Base-by-base conservation (phyloP, 92 coral and sea anemone species). In the Actinostola sp. region DNA sequence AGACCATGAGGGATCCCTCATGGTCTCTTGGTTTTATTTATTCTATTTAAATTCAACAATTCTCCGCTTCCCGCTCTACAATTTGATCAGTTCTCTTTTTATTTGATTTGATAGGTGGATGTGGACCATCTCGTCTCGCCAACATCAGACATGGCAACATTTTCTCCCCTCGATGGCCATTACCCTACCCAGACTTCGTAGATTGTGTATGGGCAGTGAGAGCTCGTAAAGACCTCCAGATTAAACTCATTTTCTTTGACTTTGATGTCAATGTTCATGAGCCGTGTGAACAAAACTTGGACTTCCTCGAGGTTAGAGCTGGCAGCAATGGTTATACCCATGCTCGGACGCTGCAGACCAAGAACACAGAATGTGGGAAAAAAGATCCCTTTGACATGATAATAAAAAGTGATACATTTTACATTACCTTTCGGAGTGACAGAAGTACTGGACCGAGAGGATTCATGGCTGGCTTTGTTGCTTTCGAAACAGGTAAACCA, bases 161-260 rank as follows among this genome's bases (percentile, higher is more conserved):
- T 41, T 84, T 77, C 59, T 77, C 89, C 0, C 89, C 89, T 16
- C 81, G 51, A 27, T 84, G 89, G 89, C 89, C 89, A 17, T 55
- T 64, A 12, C 89, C 89, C 41, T 72, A 84, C 76, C 89, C 89
- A 71, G 75, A 68, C 62, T 78, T 56, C 72, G 89, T 84, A 29
- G 89, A 84, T 46, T 84, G 89, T 44, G 81, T 84, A 3, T 84
- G 84, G 89, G 71, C 56, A 33, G 81, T 84, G 29, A 78, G 63
- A 20, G 45, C 68, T 9, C 59, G 71, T 52, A 61, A 62, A 16
- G 71, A 80, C 30, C 66, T 78, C 9, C 67, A 78, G 36, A 49
- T 72, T 25, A 84, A 84, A 50, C 72, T 84, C 45, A 45, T 77
- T 33, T 84, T 84, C 77, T 84, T 71, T 61, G 81, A 84, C 49